Evolutionary conservation across 2,888 invertebrate genomes (phyloP).

Genomic region (Ypsolopha sequella): DNA sequence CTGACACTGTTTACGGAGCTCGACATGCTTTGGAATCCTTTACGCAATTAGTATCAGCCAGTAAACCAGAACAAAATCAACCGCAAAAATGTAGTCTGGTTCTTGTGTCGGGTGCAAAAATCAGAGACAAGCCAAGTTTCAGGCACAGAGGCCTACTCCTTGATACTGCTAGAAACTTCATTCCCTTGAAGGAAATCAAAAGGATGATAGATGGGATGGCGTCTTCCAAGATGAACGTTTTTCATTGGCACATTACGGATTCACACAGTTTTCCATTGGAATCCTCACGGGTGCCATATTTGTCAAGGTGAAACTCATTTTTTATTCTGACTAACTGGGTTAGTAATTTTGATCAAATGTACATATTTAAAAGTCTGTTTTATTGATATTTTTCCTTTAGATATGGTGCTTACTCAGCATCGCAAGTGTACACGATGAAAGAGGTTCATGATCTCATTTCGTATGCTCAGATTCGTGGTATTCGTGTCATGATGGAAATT

Average conservation of each 20-base stretch:
- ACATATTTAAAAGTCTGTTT: too few relatives aligned
- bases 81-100: slow-evolving; percentile 64
- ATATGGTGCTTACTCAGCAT: slow-evolving; percentile 79
- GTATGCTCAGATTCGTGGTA: slow-evolving; percentile 84
- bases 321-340: too few relatives aligned
- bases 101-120: slow-evolving; percentile 71
- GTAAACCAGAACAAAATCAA: slow-evolving; percentile 12
- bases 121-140: slow-evolving; percentile 85
- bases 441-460: slow-evolving; percentile 77
- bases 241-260: slow-evolving; percentile 95
- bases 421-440: slow-evolving; percentile 75
- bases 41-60: slow-evolving; percentile 72
- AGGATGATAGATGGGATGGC: slow-evolving; percentile 88
- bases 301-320: slow-evolving; percentile 74
- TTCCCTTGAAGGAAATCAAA: slow-evolving; percentile 77
- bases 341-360: too few relatives aligned
- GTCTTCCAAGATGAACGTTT: slow-evolving; percentile 89
- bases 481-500: slow-evolving; percentile 88
- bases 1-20: slow-evolving; percentile 77
- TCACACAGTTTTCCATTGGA: slow-evolving; percentile 93
- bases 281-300: slow-evolving; percentile 77
- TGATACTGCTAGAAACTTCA: slow-evolving; percentile 91
- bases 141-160: slow-evolving; percentile 88
- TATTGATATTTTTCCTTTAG: slow-evolving; percentile 46
- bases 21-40: slow-evolving; percentile 84